Evolutionary conservation across 2,113 vertebrate genomes (phyloP).

Genomic region (Delphinus delphis): DNA sequence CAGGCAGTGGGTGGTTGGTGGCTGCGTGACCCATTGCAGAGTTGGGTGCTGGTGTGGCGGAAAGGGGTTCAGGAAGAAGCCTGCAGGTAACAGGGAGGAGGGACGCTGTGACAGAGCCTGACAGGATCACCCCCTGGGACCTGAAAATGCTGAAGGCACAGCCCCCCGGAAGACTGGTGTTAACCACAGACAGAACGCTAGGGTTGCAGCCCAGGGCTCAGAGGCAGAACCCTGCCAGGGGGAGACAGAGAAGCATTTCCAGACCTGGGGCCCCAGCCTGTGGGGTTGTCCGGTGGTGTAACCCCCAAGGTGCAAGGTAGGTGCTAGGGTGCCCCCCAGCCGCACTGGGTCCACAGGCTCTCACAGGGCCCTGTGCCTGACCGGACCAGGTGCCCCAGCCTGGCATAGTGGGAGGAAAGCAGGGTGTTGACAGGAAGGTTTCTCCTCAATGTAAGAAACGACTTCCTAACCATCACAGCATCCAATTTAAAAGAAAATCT

Average conservation of each 20-base stretch:
- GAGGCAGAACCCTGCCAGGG: neutral
- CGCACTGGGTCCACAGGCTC: neutral
- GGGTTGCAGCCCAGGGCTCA: neutral
- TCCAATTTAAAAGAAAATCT: constrained; percentile 8
- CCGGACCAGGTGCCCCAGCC: neutral
- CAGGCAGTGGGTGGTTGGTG: neutral
- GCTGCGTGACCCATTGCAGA: neutral
- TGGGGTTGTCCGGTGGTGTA: accelerated
- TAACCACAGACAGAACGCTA: accelerated
- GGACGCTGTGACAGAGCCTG: neutral
- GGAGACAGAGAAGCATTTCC: neutral
- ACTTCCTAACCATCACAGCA: neutral
- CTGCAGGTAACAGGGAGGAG: neutral
- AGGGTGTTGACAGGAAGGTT: neutral
- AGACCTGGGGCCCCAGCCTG: neutral
- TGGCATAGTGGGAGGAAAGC: neutral
- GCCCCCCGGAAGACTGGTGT: neutral
- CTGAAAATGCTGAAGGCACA: neutral
- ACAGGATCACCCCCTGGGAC: neutral
- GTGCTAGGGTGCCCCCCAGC: neutral
- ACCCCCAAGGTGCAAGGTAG: neutral
- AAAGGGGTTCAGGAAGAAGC: neutral
- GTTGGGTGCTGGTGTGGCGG: neutral
- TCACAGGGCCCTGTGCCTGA: neutral
- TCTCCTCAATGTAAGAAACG: neutral